Base-by-base conservation (phyloP, 2,888 invertebrate genomes). In the Diloba caeruleocephala region DNA sequence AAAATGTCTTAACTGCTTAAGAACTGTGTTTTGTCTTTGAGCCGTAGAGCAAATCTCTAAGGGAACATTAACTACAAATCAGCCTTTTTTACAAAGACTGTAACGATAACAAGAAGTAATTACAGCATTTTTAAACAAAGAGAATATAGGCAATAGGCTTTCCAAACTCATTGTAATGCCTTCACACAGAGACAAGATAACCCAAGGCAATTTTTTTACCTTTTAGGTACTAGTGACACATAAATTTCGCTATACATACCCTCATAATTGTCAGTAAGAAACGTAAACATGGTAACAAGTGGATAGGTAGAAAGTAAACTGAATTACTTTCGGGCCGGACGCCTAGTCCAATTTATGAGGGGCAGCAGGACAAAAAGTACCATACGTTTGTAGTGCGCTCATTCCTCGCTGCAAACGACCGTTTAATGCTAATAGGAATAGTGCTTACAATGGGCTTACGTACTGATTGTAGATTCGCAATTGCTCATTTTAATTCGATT, bases 371-470 rank as follows among this genome's bases (percentile, higher is more conserved):
- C 81, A 84, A 84, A 86, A 85, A 79, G 77, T 56, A 51, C 55
- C 54, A 55, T 55, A 59, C 56, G 71, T 60, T 67, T 53, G 63
- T 70, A 57, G 63, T 65, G 66, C 56, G 65, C 59, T 55, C 65
- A 71, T 64, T 71, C 45, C 72, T 73, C 72, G 78, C 71, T 71
- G 71, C 71, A 74, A 85, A 85, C 76, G 80, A 79, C 79, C 79
- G 73, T 84, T 86, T 83, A 80, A 87, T 86, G 87, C 84, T 86
- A 87, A 87, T 86, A 76, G 78, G 70, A 76, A 63, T 82, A 81
- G 83, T 81, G 81, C 84, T 85, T 83, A 85, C 87, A 86, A 84
- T 81, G 70, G 79, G 82, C 82, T 85, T 85, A 80, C 73, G 78
- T 75, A 80, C 81, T 72, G 79, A 76, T 76, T 58, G 69, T 71